phyloP scores from a whole-genome alignment of 2,888 invertebrate species.

The Teleogryllus oceanicus region DNA sequence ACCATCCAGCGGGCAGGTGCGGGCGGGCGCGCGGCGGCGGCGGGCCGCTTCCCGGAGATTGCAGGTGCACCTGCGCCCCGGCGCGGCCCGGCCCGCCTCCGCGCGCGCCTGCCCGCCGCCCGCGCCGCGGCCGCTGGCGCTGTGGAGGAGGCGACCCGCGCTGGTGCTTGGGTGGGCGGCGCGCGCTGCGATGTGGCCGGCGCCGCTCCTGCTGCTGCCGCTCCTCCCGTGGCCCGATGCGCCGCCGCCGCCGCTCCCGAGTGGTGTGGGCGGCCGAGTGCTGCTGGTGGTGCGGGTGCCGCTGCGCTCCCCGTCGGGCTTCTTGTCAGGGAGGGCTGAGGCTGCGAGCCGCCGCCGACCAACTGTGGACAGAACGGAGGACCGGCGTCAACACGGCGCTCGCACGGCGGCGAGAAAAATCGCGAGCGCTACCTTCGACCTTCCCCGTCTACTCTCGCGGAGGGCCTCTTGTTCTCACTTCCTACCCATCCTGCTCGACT shows the following conservation, averaged over 20 bases:
- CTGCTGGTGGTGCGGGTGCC: no score
- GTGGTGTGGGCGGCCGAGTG: no score
- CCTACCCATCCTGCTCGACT: no score
- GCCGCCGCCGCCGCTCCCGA: no score
- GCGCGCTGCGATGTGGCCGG: not conserved
- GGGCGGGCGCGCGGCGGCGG: not conserved
- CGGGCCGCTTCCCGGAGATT: not conserved
- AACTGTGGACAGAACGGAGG: not conserved
- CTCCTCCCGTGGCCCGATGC: not conserved
- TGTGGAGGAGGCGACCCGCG: no score
- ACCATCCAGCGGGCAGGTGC: not conserved
- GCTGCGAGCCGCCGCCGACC: conserved; percentile 18
- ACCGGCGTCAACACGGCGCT: no score
- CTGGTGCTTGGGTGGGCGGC: no score
- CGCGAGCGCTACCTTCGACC: no score
- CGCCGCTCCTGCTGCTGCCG: not conserved
- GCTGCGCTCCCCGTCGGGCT: no score
- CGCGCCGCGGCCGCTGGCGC: not conserved
- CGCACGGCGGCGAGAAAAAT: no score
- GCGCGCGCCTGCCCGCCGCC: not conserved
- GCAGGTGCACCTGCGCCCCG: not conserved
- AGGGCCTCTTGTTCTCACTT: no score
- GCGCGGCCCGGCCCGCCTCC: not conserved
- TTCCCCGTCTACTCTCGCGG: no score
- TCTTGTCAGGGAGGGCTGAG: not conserved